Base-by-base conservation (phyloP, 2,888 invertebrate species). In the Mythimna vitellina region DNA sequence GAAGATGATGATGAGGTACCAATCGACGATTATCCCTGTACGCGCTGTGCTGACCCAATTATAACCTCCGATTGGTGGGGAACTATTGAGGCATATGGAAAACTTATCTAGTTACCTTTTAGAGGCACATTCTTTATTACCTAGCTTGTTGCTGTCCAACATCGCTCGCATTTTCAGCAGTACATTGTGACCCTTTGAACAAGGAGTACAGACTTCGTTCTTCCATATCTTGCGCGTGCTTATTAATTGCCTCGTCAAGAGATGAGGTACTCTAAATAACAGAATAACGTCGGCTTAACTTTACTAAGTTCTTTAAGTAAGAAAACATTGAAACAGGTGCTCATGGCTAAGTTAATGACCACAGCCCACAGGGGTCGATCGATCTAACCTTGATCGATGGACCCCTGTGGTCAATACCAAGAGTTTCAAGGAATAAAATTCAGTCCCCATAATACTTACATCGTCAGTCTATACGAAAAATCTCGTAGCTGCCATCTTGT, bases 141-240 rank as follows among this genome's bases (percentile, higher is more conserved):
- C 89, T 61, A 77, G 82, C 17, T 29, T 60, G 82, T 35, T 89
- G 88, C 8, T 88, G 89, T 58, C 87, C 88, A 7, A 77, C 76
- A 54, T 84, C 89, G 76, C 93, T 94, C 32, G 77, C 82, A 76
- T 88, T 90, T 54, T 92, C 94, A 42, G 87, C 90, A 8, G 89
- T 90, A 10, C 83, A 88, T 56, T 91, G 92, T 0, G 92, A 91
- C 65, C 91, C 93, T 76, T 95, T 94, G 82, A 92, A 96, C 22
- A 95, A 81, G 0, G 95, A 95, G 69, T 89, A 92, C 8, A 95
- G 77, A 70, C 95, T 95, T 3, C 87, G 87, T 14, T 91, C 92
- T 35, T 88, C 82, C 58, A 89, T 88, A 54, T 89, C 89, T 63
- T 85, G 85, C 14, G 74, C 78, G 3, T 76, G 86, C 68, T 89